Evolutionary conservation across 2,113 vertebrate species (phyloP).

Genomic region (Dolichotis patagonum): DNA sequence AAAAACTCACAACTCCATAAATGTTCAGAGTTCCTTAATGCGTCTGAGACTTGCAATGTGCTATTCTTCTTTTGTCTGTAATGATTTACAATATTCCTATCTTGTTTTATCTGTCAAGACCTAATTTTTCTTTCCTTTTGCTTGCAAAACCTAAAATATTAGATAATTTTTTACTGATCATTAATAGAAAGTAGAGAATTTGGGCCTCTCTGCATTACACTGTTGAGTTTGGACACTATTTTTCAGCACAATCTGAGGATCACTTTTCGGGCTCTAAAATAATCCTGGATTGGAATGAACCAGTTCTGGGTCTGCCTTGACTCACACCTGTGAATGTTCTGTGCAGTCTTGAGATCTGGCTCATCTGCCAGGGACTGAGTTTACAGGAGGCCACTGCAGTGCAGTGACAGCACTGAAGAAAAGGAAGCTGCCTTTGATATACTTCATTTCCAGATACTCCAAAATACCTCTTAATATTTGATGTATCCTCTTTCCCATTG

Average conservation of each 20-base stretch:
- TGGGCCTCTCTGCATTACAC: background rate
- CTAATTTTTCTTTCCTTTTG: background rate
- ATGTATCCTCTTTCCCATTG: background rate
- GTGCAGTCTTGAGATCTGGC: background rate
- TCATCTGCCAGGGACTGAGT: background rate
- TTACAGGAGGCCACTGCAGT: background rate
- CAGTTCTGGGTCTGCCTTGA: no score
- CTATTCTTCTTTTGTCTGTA: background rate
- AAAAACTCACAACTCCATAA: background rate
- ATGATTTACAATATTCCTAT: background rate
- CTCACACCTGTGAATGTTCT: background rate
- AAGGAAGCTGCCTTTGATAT: background rate
- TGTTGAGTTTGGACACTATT: background rate
- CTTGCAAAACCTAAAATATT: background rate
- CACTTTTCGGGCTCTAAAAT: background rate
- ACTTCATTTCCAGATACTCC: background rate
- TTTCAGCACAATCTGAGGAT: background rate
- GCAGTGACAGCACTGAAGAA: background rate
- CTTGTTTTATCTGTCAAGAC: background rate
- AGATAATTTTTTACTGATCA: background rate
- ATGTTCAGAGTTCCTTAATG: background rate
- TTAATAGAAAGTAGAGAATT: background rate
- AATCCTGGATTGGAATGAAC: background rate
- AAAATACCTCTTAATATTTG: constrained; percentile 29
- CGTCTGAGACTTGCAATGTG: background rate